phyloP scores from a whole-genome alignment of 2,888 invertebrate genomes.

The Drosophila imparisetae region DNA sequence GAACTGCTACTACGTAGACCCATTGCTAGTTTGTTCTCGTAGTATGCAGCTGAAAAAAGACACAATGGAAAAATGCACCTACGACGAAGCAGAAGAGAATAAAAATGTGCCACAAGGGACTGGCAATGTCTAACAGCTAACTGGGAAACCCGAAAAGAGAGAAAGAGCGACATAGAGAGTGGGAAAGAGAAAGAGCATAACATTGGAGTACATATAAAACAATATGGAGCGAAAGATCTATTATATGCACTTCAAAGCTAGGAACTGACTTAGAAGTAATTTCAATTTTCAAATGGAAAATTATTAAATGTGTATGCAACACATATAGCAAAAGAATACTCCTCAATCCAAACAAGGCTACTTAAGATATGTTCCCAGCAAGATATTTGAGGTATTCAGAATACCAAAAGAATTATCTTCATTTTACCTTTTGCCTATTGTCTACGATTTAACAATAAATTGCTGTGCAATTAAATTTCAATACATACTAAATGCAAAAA shows the following conservation, averaged over 20 bases:
- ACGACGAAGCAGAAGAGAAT: slow-evolving; percentile 12
- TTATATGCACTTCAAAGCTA: background rate
- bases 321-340: no score
- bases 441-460: background rate
- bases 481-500: slow-evolving; percentile 2
- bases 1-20: slow-evolving; percentile 40
- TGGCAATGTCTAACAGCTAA: slow-evolving; percentile 50
- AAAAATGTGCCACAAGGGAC: slow-evolving; percentile 74
- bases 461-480: background rate
- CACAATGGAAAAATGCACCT: slow-evolving; percentile 29
- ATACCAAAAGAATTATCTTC: no score
- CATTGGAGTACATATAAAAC: background rate
- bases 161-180: background rate
- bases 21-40: slow-evolving; percentile 64
- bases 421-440: no score
- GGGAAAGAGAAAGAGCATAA: background rate
- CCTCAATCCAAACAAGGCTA: no score
- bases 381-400: no score
- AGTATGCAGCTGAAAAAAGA: slow-evolving; percentile 65
- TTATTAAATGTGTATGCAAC: background rate
- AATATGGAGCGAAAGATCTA: background rate
- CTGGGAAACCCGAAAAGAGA: slow-evolving; percentile 16
- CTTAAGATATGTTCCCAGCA: no score
- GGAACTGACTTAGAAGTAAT: background rate
- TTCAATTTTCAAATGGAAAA: background rate